Percentiles rank a stretch among this genome's conserved stretches.
Conservation (phyloP, 2,888 invertebrate species). For the Suillia variegata region DNA sequence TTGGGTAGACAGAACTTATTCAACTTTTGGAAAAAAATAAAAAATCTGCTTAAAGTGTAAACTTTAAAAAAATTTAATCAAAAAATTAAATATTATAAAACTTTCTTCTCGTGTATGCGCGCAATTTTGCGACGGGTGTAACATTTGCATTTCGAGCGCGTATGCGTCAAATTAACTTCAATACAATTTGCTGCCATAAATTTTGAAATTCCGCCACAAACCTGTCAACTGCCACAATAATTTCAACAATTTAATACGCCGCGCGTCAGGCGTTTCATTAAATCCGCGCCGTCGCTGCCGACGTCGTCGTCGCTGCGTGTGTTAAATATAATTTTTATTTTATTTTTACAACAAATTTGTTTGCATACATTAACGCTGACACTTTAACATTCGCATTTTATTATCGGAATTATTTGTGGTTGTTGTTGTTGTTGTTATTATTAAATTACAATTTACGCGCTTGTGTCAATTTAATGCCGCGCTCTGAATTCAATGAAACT, state of each 20-base stretch:
- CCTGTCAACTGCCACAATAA: slow-evolving; percentile 12
- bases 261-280: background rate
- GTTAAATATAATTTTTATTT: too few relatives aligned
- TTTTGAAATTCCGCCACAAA: slow-evolving; percentile 9
- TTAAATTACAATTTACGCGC: too few relatives aligned
- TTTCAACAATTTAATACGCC: slow-evolving; percentile 12
- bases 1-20: too few relatives aligned
- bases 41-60: too few relatives aligned
- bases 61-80: too few relatives aligned
- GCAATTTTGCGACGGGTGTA: too few relatives aligned
- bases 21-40: too few relatives aligned
- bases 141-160: too few relatives aligned
- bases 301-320: background rate
- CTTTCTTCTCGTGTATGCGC: too few relatives aligned
- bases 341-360: background rate
- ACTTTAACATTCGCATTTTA: slow-evolving; percentile 10
- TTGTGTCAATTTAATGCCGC: background rate
- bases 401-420: background rate
- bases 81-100: too few relatives aligned
- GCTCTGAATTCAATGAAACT: background rate
- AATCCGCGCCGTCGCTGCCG: too few relatives aligned
- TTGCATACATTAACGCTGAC: slow-evolving; percentile 4
- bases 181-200: slow-evolving; percentile 13
- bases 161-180: background rate
- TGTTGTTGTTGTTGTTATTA: background rate